Evolutionary conservation across 1,140 invertebrate species (phyloP).

Genomic region (Leptinotarsa texana): DNA sequence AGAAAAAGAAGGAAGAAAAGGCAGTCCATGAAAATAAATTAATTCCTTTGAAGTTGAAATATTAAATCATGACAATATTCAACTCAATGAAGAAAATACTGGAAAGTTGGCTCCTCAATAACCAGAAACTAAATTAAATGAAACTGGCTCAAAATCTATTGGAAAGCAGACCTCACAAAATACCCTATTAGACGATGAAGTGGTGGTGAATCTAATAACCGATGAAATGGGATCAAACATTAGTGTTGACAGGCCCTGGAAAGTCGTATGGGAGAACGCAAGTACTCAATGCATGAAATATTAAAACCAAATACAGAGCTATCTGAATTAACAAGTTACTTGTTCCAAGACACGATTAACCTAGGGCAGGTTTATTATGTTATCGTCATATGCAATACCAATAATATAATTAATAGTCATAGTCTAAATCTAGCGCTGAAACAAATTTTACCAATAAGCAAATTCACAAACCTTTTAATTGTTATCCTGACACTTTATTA

Average conservation of each 20-base stretch:
- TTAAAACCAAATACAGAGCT: background rate
- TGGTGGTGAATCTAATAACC: background rate
- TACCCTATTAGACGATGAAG: background rate
- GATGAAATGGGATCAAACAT: background rate
- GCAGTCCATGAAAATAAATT: background rate
- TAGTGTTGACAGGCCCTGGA: background rate
- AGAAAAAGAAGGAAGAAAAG: background rate
- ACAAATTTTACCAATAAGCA: background rate
- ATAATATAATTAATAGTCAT: background rate
- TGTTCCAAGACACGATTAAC: background rate
- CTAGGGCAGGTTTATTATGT: background rate
- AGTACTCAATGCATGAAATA: background rate
- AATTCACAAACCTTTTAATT: background rate
- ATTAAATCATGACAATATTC: background rate
- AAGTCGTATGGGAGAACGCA: background rate
- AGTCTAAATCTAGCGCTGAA: background rate
- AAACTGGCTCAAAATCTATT: background rate
- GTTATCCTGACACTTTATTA: too few relatives aligned
- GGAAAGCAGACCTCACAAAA: too few relatives aligned
- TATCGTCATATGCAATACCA: background rate
- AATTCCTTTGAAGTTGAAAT: conserved; percentile 5
- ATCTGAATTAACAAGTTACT: conserved; percentile 3
- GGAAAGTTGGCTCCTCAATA: background rate
- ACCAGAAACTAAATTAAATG: background rate
- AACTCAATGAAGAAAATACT: background rate